phyloP scores from a whole-genome alignment of 2,797 vertebrate genomes.

The Aldrovandia affinis region DNA sequence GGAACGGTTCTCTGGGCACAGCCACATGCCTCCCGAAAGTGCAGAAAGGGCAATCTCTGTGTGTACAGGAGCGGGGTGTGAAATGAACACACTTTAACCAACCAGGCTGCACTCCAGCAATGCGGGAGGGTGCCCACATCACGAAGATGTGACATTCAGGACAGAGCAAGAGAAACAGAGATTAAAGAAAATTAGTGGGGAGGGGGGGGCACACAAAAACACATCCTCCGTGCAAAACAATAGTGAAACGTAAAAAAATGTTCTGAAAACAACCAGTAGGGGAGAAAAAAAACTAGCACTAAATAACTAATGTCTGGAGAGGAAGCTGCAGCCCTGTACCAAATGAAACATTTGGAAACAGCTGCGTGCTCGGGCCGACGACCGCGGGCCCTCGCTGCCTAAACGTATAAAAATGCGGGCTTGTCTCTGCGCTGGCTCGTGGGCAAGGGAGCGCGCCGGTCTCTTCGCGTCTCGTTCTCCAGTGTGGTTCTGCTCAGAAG shows the following conservation, averaged over 20 bases:
- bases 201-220: not conserved
- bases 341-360: not conserved
- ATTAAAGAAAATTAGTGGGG: slow-evolving; percentile 28
- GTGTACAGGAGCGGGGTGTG: not conserved
- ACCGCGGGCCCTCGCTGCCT: not conserved
- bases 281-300: slow-evolving; percentile 3
- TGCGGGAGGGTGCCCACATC: not conserved
- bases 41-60: not conserved
- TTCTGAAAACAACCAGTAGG: slow-evolving; percentile 10
- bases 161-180: slow-evolving; percentile 6
- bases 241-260: slow-evolving; percentile 26
- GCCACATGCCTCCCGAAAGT: not conserved
- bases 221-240: not conserved
- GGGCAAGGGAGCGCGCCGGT: too few relatives aligned
- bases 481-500: not conserved
- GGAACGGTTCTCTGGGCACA: not conserved
- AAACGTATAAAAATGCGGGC: not conserved
- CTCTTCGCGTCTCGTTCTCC: not conserved
- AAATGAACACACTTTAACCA: not conserved
- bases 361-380: not conserved
- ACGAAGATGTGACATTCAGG: not conserved
- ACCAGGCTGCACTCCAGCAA: not conserved
- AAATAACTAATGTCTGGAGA: not conserved
- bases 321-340: not conserved
- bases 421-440: not conserved